Evolutionary conservation across 2,797 vertebrate species (phyloP).

Genomic region (Botia kubotai): DNA sequence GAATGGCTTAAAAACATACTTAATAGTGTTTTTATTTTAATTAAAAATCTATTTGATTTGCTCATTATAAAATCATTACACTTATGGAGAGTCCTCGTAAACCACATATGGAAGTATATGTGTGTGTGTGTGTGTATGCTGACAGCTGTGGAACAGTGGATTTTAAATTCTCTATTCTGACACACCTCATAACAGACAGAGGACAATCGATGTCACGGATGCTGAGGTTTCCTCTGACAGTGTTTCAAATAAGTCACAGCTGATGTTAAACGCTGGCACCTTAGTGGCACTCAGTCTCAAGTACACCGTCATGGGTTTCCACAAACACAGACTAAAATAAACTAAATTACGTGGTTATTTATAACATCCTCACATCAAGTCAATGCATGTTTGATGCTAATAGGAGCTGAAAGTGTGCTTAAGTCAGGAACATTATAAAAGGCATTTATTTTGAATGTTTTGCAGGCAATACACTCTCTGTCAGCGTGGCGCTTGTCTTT

Average conservation of each 20-base stretch:
- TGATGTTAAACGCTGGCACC: slow-evolving; percentile 20
- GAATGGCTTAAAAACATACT: too few relatives aligned
- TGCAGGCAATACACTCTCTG: neutral
- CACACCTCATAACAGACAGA: slow-evolving; percentile 33
- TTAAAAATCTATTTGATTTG: too few relatives aligned
- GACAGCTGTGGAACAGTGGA: slow-evolving; percentile 11
- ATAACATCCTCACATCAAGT: slow-evolving; percentile 23
- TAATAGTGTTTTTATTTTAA: too few relatives aligned
- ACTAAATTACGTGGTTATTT: slow-evolving; percentile 35
- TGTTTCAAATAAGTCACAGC: slow-evolving; percentile 34
- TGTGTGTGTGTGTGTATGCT: neutral
- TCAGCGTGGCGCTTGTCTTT: neutral
- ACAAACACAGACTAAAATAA: slow-evolving; percentile 17
- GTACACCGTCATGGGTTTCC: slow-evolving; percentile 11
- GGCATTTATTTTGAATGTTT: neutral
- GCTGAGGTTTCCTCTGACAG: slow-evolving; percentile 16
- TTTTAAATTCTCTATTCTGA: slow-evolving; percentile 14
- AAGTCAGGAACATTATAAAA: neutral
- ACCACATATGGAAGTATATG: too few relatives aligned
- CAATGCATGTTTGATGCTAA: slow-evolving; percentile 1
- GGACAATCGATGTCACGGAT: slow-evolving; percentile 10
- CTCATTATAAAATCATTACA: too few relatives aligned
- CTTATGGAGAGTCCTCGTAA: too few relatives aligned
- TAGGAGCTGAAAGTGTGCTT: neutral
- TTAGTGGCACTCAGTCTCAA: slow-evolving; percentile 16